These are phyloP conservation scores for Botia kubotai DNA, from an alignment of 2,797 vertebrate species.

Conservation along the genomic window DNA sequence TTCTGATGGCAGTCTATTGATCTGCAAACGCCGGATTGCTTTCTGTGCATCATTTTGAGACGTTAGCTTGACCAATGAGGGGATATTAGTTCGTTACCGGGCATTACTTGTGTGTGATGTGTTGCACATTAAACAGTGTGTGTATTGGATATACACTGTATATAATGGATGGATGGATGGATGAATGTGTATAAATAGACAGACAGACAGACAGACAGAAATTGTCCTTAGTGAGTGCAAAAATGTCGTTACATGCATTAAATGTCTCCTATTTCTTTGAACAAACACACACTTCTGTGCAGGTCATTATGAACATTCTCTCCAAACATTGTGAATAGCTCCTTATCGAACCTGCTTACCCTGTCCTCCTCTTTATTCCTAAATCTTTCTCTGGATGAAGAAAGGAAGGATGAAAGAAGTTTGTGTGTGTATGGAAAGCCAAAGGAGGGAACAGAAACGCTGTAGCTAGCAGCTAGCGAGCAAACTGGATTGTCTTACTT, in stretches of 20 bases:
- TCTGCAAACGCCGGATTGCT: slow-evolving; percentile 22
- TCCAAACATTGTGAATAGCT: slow-evolving; percentile 7
- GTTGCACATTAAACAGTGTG: not conserved
- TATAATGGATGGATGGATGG: too few species aligned
- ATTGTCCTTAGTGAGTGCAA: too few species aligned
- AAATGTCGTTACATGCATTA: not conserved
- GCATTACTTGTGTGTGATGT: slow-evolving; percentile 15
- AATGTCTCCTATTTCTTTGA: not conserved
- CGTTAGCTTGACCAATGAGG: slow-evolving; percentile 24
- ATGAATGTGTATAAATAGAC: too few species aligned
- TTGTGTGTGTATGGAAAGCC: not conserved
- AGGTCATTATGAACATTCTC: not conserved
- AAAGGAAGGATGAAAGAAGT: not conserved
- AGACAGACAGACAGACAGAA: too few species aligned
- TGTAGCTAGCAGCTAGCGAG: slow-evolving; percentile 8
- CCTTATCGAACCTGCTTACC: slow-evolving; percentile 34
- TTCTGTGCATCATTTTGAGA: slow-evolving; percentile 9
- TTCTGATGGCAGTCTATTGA: slow-evolving; percentile 45
- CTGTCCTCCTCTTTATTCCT: slow-evolving; percentile 8
- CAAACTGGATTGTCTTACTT: slow-evolving; percentile 40
- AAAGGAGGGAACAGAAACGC: not conserved
- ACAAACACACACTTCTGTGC: not conserved
- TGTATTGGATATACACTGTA: too few species aligned
- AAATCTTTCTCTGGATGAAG: slow-evolving; percentile 22
- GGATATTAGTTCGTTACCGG: not conserved